These are phyloP conservation scores for Corydoras maculifer DNA, from an alignment of 2,113 vertebrate species.

Conservation along the genomic window DNA sequence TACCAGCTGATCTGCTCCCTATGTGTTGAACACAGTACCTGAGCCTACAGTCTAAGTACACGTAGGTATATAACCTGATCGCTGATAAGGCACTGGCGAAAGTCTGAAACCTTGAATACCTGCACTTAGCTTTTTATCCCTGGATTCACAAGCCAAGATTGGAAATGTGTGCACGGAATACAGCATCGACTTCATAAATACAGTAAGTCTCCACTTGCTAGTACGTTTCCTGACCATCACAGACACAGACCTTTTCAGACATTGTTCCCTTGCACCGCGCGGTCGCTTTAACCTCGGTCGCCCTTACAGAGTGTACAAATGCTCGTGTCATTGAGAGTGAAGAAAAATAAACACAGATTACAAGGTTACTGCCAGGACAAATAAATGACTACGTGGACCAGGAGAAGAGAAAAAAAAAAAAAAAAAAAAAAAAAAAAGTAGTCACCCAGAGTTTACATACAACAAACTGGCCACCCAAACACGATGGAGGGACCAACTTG, in stretches of 20 bases:
- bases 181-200: neutral
- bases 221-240: neutral
- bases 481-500: neutral
- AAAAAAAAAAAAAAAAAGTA: neutral
- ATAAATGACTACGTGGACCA: neutral
- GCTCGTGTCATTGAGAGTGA: neutral
- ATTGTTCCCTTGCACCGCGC: neutral
- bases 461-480: neutral
- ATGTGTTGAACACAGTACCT: neutral
- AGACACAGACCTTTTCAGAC: neutral
- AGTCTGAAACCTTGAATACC: neutral
- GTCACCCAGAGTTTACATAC: neutral
- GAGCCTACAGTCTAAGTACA: neutral
- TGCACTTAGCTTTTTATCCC: neutral
- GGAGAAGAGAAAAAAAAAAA: too few species aligned
- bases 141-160: too few species aligned
- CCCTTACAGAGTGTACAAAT: neutral
- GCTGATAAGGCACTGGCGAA: neutral
- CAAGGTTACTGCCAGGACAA: slow-evolving; percentile 40
- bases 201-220: neutral
- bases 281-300: neutral
- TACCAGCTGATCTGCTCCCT: neutral
- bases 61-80: neutral
- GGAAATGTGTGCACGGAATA: too few species aligned
- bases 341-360: neutral